Percentiles rank a stretch among this genome's conserved stretches.
Conservation (phyloP, 2,888 invertebrate genomes). For the Netelia melanura region DNA sequence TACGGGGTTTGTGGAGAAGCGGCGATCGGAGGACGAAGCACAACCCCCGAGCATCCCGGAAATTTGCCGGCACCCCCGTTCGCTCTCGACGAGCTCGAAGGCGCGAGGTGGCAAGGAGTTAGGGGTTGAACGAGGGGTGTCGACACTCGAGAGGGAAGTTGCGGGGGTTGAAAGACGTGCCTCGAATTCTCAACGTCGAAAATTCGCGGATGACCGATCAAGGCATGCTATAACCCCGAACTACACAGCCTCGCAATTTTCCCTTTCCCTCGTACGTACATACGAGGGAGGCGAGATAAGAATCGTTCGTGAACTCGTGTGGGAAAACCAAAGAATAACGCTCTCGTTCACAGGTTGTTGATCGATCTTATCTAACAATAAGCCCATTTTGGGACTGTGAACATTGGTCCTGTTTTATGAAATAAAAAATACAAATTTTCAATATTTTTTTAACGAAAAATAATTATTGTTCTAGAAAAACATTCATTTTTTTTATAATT, state of each 20-base stretch:
- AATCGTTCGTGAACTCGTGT: conserved; percentile 12
- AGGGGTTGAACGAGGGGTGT: background rate
- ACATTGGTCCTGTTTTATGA: background rate
- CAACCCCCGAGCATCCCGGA: conserved; percentile 36
- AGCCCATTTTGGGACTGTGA: background rate
- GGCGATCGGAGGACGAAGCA: background rate
- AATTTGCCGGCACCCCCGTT: conserved; percentile 11
- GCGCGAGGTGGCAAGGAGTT: conserved; percentile 12
- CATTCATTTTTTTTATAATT: background rate
- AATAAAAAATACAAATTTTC: background rate
- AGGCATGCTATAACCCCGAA: background rate
- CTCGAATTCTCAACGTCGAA: conserved; percentile 61
- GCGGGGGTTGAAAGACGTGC: conserved; percentile 51
- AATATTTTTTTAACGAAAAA: background rate
- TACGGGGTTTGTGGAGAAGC: conserved; percentile 7
- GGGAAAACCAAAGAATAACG: conserved; percentile 15
- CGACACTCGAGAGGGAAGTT: conserved; percentile 15
- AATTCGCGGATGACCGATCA: conserved; percentile 52
- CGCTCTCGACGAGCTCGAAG: conserved; percentile 3
- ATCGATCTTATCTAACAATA: conserved; percentile 68
- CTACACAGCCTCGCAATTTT: conserved; percentile 11
- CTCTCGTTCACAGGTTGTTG: conserved; percentile 77
- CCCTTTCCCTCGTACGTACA: background rate
- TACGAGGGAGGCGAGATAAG: background rate
- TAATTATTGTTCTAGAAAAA: background rate